Evolutionary conservation across 2,113 vertebrate species (phyloP).

Genomic region (Pyxicephalus adspersus): DNA sequence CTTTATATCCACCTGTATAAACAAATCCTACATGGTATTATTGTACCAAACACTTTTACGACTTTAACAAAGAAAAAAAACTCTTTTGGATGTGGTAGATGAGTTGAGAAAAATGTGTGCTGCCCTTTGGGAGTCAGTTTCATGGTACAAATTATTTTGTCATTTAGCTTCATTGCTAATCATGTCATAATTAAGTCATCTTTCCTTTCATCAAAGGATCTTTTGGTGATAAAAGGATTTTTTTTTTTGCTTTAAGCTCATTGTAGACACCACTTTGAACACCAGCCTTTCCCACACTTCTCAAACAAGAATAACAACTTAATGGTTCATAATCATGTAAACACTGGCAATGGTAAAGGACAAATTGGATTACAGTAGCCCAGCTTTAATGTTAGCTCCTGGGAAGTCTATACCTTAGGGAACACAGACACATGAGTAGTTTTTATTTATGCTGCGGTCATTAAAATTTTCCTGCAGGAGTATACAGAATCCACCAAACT

Average conservation of each 20-base stretch:
- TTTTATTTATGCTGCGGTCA: too few species aligned
- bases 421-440: too few species aligned
- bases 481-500: too few species aligned
- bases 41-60: too few species aligned
- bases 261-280: not conserved
- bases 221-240: slow-evolving; percentile 13
- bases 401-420: not conserved
- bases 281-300: slow-evolving; percentile 43
- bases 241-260: slow-evolving; percentile 4
- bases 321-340: slow-evolving; percentile 21
- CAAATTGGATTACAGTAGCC: slow-evolving; percentile 20
- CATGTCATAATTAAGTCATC: not conserved
- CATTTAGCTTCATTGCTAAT: not conserved
- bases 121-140: not conserved
- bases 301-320: slow-evolving; percentile 8
- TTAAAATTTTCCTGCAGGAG: too few species aligned
- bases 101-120: not conserved
- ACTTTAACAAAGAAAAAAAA: too few species aligned
- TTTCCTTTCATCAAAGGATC: not conserved
- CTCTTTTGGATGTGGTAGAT: too few species aligned
- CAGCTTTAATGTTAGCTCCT: not conserved
- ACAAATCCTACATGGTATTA: too few species aligned
- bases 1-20: too few species aligned
- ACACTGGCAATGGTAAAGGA: not conserved
- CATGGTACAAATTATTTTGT: slow-evolving; percentile 12